Evolutionary conservation across 2,797 vertebrate genomes (phyloP), one percentile per base, ranked within the genome.

Genomic region (Aeoliscus strigatus): DNA sequence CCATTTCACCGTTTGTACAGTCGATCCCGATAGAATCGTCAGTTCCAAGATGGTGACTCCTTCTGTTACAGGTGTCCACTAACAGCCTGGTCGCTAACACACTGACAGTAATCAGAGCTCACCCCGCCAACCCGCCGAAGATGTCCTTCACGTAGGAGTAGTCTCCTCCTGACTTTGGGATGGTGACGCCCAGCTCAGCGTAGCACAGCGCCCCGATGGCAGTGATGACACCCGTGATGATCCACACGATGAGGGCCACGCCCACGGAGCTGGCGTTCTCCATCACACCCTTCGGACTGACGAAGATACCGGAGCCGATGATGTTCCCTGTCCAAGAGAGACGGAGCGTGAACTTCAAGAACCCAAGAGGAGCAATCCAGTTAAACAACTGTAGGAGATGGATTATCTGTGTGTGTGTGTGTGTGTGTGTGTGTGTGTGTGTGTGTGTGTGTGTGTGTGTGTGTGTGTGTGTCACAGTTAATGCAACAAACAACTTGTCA

Each of bases 81-180:
- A n/a, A n/a, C n/a, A n/a, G n/a, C n/a, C 2, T 5, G 0, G 3
- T 10, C 13, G 11, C 27, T 3, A 14, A n/a, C n/a, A n/a, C n/a
- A n/a, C n/a, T n/a, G n/a, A n/a, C n/a, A n/a, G n/a, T n/a, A n/a
- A n/a, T n/a, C n/a, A n/a, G n/a, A n/a, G n/a, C 91, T 91, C 70
- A 95, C 93, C 93, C 93, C 1, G 93, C 93, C 56, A 96, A 79
- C 14, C 93, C 93, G 30, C 93, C 93, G 1, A 96, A 96, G 73
- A 96, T 93, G 72, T 94, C 93, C 67, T 96, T 96, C 39, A 96
- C 93, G 5, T 95, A 96, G 50, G 91, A 88, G 74, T 96, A 96
- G 77, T 96, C 93, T 5, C 93, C 93, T 4, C 93, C 93, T 0
- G 93, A 95, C 61, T 94, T 95, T 23, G 93, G 93, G 67, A 96